Evolutionary conservation across 2,113 vertebrate genomes (phyloP).

Genomic region (Hippocampus barbouri): DNA sequence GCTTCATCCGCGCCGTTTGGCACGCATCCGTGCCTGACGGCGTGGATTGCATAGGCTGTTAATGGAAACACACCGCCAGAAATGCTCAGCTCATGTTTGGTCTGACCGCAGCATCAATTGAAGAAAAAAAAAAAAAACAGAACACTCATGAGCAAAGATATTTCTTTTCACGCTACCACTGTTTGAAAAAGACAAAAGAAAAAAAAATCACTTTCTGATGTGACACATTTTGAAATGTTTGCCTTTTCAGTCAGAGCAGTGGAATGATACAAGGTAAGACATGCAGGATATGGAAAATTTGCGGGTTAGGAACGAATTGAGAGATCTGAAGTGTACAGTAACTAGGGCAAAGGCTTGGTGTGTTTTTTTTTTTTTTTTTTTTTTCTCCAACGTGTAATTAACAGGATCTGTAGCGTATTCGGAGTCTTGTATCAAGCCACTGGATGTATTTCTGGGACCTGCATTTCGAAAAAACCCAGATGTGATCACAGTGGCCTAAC

Average conservation of each 20-base stretch:
- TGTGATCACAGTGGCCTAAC: background rate
- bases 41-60: no score
- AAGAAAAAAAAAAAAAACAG: no score
- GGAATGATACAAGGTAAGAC: background rate
- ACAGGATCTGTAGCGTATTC: background rate
- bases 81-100: no score
- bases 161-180: no score
- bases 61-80: no score
- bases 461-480: background rate
- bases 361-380: background rate
- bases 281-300: background rate
- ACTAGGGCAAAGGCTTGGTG: background rate
- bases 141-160: no score
- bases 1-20: no score
- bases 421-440: background rate
- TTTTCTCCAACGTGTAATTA: constrained; percentile 2
- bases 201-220: no score
- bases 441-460: background rate
- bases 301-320: background rate
- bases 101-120: no score
- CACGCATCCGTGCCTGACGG: no score
- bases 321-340: background rate
- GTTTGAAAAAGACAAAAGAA: no score
- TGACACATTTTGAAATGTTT: background rate
- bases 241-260: background rate